phyloP scores from a whole-genome alignment of 2,113 vertebrate species.

The Barbus barbus region DNA sequence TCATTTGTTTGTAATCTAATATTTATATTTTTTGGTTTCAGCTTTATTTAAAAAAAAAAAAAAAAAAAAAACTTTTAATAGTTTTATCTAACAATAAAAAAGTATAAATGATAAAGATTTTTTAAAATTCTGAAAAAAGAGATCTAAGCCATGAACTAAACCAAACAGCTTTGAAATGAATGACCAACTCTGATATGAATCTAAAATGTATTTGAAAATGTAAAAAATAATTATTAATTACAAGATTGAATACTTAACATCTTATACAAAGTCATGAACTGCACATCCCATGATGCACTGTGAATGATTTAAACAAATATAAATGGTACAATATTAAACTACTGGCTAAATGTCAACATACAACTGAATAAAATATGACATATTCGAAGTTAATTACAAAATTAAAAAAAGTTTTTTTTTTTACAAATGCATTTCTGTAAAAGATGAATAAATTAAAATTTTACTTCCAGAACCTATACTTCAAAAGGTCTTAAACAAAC shows the following conservation, averaged over 20 bases:
- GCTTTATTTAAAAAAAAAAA: no score
- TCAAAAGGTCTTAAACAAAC: not conserved
- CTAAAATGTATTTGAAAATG: not conserved
- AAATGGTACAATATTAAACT: not conserved
- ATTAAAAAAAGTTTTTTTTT: no score
- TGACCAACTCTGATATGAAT: not conserved
- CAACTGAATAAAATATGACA: not conserved
- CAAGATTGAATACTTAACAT: not conserved
- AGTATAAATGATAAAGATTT: no score
- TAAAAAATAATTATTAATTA: not conserved
- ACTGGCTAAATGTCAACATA: not conserved
- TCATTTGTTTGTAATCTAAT: not conserved
- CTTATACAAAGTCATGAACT: not conserved
- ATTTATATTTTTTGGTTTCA: no score
- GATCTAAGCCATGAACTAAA: not conserved
- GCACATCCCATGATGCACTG: not conserved
- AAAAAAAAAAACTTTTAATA: no score
- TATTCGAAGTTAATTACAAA: not conserved
- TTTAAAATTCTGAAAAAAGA: not conserved
- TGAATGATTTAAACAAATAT: not conserved
- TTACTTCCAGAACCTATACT: not conserved
- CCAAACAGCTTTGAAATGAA: no score
- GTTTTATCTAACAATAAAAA: no score
- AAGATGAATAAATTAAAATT: not conserved
- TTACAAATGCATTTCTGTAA: no score